These are phyloP conservation scores for Plemyria rubiginata DNA, from an alignment of 2,888 invertebrate genomes.

Conservation along the genomic window DNA sequence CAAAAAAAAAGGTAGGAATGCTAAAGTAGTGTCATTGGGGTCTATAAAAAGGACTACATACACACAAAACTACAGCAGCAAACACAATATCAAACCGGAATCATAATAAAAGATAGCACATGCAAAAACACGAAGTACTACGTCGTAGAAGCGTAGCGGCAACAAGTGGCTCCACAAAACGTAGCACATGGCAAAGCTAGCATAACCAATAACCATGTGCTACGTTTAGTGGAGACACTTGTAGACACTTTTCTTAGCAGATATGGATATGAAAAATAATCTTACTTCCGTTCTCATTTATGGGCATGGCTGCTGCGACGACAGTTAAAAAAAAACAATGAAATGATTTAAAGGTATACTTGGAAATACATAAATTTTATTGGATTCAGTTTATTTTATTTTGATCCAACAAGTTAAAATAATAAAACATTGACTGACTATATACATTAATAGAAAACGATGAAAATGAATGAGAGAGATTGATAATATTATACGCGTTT, in stretches of 20 bases:
- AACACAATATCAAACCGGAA: background rate
- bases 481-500: background rate
- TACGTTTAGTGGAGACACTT: too few species aligned
- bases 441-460: too few species aligned
- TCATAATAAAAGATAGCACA: background rate
- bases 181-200: background rate
- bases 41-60: background rate
- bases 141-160: slow-evolving; percentile 22
- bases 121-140: slow-evolving; percentile 18
- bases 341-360: background rate
- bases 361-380: background rate
- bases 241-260: background rate
- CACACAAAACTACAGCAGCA: background rate
- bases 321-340: background rate
- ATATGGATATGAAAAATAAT: background rate
- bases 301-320: background rate
- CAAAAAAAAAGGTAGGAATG: background rate
- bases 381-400: background rate
- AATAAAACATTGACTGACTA: background rate
- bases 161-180: slow-evolving; percentile 20
- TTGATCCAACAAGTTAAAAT: background rate
- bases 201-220: background rate
- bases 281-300: background rate
- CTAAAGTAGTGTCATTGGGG: background rate
- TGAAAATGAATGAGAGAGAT: background rate